Evolutionary conservation across 2,113 vertebrate genomes (phyloP).

Genomic region (Lontra canadensis): DNA sequence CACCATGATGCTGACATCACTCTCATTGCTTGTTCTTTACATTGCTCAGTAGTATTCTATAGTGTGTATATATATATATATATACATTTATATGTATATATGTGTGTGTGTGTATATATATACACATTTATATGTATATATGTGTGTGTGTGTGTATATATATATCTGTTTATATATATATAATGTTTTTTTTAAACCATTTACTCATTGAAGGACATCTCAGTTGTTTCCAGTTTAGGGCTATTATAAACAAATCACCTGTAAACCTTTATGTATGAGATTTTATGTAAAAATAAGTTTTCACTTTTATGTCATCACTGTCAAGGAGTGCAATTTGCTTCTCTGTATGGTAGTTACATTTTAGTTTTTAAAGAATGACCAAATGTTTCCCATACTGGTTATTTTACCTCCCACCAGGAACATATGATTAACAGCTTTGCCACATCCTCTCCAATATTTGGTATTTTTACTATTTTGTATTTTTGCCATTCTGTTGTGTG

Average conservation of each 20-base stretch:
- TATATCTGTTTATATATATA: too few relatives aligned
- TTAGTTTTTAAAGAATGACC: background rate
- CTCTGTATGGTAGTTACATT: background rate
- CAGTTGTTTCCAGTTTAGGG: background rate
- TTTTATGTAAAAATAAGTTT: background rate
- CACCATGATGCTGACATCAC: background rate
- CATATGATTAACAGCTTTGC: background rate
- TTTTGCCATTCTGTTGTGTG: background rate
- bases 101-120: too few relatives aligned
- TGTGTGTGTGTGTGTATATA: fast-evolving
- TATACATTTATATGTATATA: too few relatives aligned
- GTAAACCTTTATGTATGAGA: background rate
- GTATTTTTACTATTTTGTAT: background rate
- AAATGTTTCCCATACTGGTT: background rate
- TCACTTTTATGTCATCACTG: background rate
- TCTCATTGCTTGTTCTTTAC: background rate
- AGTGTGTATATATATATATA: background rate
- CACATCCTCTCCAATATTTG: background rate
- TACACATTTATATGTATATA: too few relatives aligned
- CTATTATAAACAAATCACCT: background rate
- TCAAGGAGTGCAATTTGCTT: background rate
- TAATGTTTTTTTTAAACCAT: background rate
- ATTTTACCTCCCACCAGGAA: background rate
- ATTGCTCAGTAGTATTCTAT: background rate
- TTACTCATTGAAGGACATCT: background rate